A percentile compares a stretch with the other conserved stretches of the same genome.
These are phyloP conservation scores for Cepphus grylle DNA, from an alignment of 2,113 vertebrate genomes.

Conservation along the genomic window DNA sequence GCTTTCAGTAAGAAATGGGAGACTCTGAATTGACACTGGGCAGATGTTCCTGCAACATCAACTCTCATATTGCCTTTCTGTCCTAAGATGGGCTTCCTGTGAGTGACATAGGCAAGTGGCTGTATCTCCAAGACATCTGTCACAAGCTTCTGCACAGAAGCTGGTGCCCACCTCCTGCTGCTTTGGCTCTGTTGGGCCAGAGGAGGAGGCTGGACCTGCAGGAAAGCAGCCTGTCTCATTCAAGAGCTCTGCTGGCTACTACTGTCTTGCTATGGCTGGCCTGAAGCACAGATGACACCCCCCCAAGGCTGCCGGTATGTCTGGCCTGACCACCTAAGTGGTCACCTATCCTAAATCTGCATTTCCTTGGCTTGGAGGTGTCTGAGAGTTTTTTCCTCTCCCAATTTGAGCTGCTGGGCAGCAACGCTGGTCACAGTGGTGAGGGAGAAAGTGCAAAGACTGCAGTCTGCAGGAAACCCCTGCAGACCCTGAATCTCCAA, in stretches of 20 bases:
- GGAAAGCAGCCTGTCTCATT: not conserved
- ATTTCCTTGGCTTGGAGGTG: not conserved
- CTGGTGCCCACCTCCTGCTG: not conserved
- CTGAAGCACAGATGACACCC: not conserved
- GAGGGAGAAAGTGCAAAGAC: not conserved
- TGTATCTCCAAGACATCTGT: not conserved
- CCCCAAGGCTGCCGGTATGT: accelerated
- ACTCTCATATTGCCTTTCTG: not conserved
- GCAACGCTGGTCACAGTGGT: not conserved
- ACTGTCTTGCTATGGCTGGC: not conserved
- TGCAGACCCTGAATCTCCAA: not conserved
- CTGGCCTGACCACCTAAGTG: not conserved
- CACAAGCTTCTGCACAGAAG: not conserved
- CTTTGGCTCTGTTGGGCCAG: not conserved
- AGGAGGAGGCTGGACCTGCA: not conserved
- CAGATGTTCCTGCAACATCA: not conserved
- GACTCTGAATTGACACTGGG: not conserved
- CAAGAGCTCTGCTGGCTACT: not conserved
- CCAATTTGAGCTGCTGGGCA: not conserved
- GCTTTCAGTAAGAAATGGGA: not conserved
- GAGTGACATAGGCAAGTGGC: not conserved
- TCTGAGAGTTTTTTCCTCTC: not conserved
- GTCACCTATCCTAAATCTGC: not conserved
- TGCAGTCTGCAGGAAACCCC: not conserved
- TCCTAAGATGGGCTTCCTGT: not conserved